Percentiles rank a stretch among this genome's conserved stretches.
phyloP scores from a whole-genome alignment of 2,888 invertebrate genomes.

The Eubasilissa splendida region DNA sequence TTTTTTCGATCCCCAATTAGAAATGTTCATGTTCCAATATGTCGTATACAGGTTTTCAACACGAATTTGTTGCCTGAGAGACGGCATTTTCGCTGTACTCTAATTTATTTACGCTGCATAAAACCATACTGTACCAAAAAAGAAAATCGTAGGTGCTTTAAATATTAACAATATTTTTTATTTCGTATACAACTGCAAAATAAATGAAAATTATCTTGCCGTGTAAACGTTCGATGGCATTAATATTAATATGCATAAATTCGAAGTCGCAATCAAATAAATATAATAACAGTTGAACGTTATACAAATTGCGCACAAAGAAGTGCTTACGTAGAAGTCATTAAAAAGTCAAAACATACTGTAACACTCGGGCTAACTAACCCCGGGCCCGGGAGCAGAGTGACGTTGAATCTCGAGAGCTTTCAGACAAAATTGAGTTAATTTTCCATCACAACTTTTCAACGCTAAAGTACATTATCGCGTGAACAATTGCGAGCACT shows the following conservation, averaged over 20 bases:
- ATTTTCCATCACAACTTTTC: constrained; percentile 25
- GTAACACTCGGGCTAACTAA: constrained; percentile 30
- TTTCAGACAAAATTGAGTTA: constrained; percentile 24
- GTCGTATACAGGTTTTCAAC: no score
- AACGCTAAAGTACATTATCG: constrained; percentile 18
- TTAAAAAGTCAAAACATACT: constrained; percentile 37
- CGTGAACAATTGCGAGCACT: constrained; percentile 2
- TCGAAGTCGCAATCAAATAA: constrained; percentile 23
- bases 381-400: neutral
- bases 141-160: no score
- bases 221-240: neutral
- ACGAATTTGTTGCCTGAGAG: no score
- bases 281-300: constrained; percentile 6
- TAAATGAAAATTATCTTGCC: neutral
- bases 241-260: constrained; percentile 16
- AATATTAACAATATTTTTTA: no score
- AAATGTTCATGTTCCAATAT: no score
- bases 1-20: no score
- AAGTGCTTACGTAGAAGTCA: constrained; percentile 34
- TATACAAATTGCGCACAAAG: constrained; percentile 32
- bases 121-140: no score
- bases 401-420: neutral
- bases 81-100: no score
- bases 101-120: no score
- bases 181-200: neutral